Conservation (phyloP, 2,113 vertebrate species). For the Siniperca knerii region DNA sequence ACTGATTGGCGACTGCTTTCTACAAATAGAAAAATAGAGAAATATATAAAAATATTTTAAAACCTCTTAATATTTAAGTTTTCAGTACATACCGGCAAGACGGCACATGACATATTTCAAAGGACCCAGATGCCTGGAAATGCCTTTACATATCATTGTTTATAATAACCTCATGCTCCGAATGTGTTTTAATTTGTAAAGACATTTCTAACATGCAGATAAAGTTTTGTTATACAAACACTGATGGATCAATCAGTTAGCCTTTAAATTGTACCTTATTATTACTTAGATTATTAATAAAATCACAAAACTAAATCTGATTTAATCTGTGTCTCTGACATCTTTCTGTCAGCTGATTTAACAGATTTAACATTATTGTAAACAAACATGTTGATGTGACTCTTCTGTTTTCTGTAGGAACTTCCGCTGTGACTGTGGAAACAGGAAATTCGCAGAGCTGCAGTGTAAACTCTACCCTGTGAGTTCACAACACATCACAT, state of each 20-base stretch:
- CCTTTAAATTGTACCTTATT: background rate
- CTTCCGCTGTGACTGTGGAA: constrained; percentile 98
- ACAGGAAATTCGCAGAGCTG: constrained; percentile 92
- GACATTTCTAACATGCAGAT: background rate
- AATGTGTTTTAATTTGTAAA: background rate
- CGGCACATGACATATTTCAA: too few relatives aligned
- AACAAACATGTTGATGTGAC: background rate
- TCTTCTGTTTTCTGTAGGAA: constrained; percentile 84
- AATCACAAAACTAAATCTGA: background rate
- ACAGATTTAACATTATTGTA: too few relatives aligned
- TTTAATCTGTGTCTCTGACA: too few relatives aligned
- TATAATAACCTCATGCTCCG: too few relatives aligned
- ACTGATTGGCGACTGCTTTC: too few relatives aligned
- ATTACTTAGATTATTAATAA: too few relatives aligned
- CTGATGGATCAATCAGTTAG: background rate
- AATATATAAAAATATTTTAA: too few relatives aligned
- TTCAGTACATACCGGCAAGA: too few relatives aligned
- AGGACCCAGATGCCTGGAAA: too few relatives aligned
- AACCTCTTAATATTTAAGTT: too few relatives aligned
- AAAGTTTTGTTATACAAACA: background rate
- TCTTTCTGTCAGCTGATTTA: too few relatives aligned
- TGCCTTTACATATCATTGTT: background rate
- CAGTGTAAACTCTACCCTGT: constrained; percentile 95
- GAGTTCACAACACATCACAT: constrained; percentile 63
- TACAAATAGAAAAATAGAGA: too few relatives aligned